Evolutionary conservation across 2,888 invertebrate species (phyloP), one percentile per base, ranked within the genome.

Genomic region (Archips xylosteana): DNA sequence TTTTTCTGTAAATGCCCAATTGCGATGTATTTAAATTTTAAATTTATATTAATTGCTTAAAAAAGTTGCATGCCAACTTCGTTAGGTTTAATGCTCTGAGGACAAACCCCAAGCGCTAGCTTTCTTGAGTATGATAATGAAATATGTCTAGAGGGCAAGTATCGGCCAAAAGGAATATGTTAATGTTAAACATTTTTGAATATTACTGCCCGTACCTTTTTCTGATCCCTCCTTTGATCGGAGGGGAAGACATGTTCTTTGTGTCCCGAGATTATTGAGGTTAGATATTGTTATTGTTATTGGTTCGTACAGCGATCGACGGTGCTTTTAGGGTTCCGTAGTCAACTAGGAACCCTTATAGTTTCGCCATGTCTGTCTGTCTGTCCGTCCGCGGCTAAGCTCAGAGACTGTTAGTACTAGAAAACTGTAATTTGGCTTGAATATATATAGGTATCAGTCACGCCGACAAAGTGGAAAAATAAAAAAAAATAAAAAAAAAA

Each of bases 151-250:
- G 57, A 32, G 57, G 57, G 57, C 57, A 57, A 57, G 57, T n/a
- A 5, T 12, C 57, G 57, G 32, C 57, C 57, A 57, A 57, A 57
- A 32, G 57, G 32, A 57, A 57, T 57, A 57, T 57, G 57, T 23
- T 32, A 57, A 57, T 57, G 57, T 54, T 54, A 54, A 57, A 57
- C 57, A 57, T 57, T 57, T 32, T 57, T 57, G 57, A 57, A 57
- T 57, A 57, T 57, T 57, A 32, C 57, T 57, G 13, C 6, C 32
- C 32, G 32, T 57, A 57, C 57, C 57, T 57, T 57, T 57, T 57
- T 23, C 57, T 12, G 57, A 57, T 57, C 57, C 57, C 32, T 12
- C 57, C 32, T 57, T 57, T 57, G 57, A 57, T 32, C 57, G 57
- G 51, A 12, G 0, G 57, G 57, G 57, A 57, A 57, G 32, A 57